Base-by-base conservation (phyloP, 2,797 vertebrate genomes). In the Tiaroga cobitis region DNA sequence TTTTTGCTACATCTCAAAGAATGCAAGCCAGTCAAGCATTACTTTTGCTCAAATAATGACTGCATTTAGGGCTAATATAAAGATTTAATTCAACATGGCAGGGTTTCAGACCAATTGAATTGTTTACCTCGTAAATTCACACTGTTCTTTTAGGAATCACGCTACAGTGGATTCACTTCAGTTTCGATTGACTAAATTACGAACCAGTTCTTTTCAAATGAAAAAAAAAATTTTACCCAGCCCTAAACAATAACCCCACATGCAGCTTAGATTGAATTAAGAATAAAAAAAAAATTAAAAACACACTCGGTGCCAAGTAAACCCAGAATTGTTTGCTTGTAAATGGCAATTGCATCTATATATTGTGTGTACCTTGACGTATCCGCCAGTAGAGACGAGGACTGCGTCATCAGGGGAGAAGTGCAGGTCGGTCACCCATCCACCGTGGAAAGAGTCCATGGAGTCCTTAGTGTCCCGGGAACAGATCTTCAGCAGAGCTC, bases 341-440 rank as follows among this genome's bases (percentile, higher is more conserved):
- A 18, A 26, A 72, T 3, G 0, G 41, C 8, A 1, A 72, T 29
- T 16, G 18, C 13, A 73, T 49, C 16, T 54, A 34, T 24, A 15
- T 8, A 24, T 24, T 24, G 10, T 0, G 10, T 24, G 24, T 85
- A 99, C 98, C 97, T 98, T 98, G 75, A 99, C 93, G 90, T 97
- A 96, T 21, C 97, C 97, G 3, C 97, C 97, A 9, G 96, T 97
- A 1, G 98, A 99, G 56, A 98, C 96, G 61, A 99, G 96, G 68
- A 96, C 93, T 82, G 93, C 93, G 92, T 94, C 88, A 84, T 98
- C 96, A 3, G 96, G 95, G 86, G 97, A 98, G 92, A 99, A 99
- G 88, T 95, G 96, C 86, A 99, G 93, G 92, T 97, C 96, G 0
- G 97, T 98, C 89, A 99, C 96, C 98, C 98, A 99, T 65, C 97